Evolutionary conservation across 2,888 invertebrate species (phyloP), one percentile per base, ranked within the genome.

Genomic region (Drosophila emarginata): DNA sequence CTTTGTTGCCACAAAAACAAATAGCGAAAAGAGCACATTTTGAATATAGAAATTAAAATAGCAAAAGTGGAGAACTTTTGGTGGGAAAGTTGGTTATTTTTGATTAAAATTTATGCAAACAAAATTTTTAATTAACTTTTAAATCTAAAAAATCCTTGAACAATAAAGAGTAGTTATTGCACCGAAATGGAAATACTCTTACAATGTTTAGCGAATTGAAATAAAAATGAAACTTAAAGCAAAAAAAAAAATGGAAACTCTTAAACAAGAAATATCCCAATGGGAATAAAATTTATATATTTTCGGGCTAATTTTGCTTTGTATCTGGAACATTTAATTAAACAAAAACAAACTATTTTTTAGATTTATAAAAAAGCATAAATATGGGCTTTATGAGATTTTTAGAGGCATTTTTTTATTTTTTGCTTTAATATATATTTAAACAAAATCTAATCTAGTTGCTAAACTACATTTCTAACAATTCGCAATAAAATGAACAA

Each of bases 391-490:
- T 45, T 40, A 40, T 45, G 3, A 45, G 21, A 12, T 45, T 21
- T 21, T 21, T 1, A 45, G 18, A 12, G 3, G 3, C 4, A 4
- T 1, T 21, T 18, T 15, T 45, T 18, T 23, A 23, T 23, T 23
- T 23, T 9, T 11, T 45, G 0, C 4, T 32, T 18, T 26, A 26
- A 26, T n/a, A 26, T 5, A 5, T 1, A 26, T 26, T 26, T 5
- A 26, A 26, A 26, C 3, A 26, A 12, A 14, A 64, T 45, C 36
- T 53, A 28, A 52, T 36, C 21, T 11, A 45, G 11, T 45, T 45
- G 21, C 12, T 57, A 50, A 57, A 69, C 64, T 64, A 57, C 64
- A 69, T 72, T 57, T 57, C 21, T 21, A 58, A 64, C 56, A 64
- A 72, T 72, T 72, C 64, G 21, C 11, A 54, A 36, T 36, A 54